Base-by-base conservation (phyloP, 2,113 vertebrate genomes). In the Erpornis zantholeuca region DNA sequence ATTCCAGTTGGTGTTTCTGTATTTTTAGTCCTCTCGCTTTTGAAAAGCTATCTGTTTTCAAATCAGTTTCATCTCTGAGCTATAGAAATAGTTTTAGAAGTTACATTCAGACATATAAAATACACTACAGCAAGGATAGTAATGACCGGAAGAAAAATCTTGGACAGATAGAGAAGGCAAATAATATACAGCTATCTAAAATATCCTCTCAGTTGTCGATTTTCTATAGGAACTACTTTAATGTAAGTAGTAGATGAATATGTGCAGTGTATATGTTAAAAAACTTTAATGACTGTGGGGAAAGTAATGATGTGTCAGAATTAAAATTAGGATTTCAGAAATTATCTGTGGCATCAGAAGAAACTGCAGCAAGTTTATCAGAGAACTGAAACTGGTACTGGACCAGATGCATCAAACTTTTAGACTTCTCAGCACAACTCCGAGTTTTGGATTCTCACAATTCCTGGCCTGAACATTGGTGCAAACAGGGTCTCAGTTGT, bases 381-480 rank as follows among this genome's bases (percentile, higher is more conserved):
- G 45, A 82, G 12, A 57, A 24, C 6, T 92, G 54, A 49, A 86
- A 79, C 13, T 7, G 2, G 13, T 63, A 20, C 25, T 53, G 33
- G 33, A 49, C 28, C 17, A 63, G 8, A 36, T 66, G 8, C 28
- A 54, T 79, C 2, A 61, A 44, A 28, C 21, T 90, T 71, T 54
- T 49, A 69, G 36, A 52, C 22, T 81, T 64, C 18, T 47, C 61
- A 63, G 17, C 16, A 36, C 4, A 31, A 0, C 24, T 18, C 27
- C 44, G 12, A 63, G 22, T 70, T 88, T 11, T 49, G 56, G 15
- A 57, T 63, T 47, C 18, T 25, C 17, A 35, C 21, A 16, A 3
- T 42, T 92, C 8, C 42, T 53, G 12, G 9, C 31, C 15, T 29
- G 13, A 45, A 24, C 28, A 25, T 35, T 0, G 0, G 5, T 2